A percentile compares a stretch with the other conserved stretches of the same genome.
phyloP scores from a whole-genome alignment of 2,888 invertebrate species.

The Rotaria sp. region DNA sequence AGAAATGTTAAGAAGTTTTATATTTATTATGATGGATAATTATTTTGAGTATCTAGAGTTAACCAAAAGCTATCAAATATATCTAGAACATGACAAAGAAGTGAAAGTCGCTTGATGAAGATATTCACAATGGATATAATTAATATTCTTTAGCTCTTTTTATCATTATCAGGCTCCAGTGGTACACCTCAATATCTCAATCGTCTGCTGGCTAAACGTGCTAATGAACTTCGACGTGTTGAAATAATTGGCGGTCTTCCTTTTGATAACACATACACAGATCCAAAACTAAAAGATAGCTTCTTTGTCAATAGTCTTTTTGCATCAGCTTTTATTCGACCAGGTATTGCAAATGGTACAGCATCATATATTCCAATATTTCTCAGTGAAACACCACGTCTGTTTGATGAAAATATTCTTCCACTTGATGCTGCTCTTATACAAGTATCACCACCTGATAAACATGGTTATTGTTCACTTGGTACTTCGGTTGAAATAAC shows the following conservation, averaged over 20 bases:
- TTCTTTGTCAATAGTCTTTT: constrained; percentile 78
- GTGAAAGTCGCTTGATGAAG: no score
- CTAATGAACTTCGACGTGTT: background rate
- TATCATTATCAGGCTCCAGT: background rate
- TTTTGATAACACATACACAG: background rate
- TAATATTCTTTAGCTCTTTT: background rate
- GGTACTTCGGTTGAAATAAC: constrained; percentile 89
- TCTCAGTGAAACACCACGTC: no score
- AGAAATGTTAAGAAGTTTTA: no score
- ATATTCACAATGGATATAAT: background rate
- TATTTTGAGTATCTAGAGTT: no score
- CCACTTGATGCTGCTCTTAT: no score
- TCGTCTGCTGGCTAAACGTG: background rate
- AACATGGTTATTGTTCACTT: constrained; percentile 81
- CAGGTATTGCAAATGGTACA: constrained; percentile 75
- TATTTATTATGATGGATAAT: no score
- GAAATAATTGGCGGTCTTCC: background rate
- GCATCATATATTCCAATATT: constrained; percentile 78
- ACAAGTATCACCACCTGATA: no score
- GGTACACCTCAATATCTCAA: background rate
- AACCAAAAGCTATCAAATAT: no score
- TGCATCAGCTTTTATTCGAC: constrained; percentile 82
- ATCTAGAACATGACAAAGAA: no score
- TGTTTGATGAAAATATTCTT: no score
- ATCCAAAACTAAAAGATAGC: constrained; percentile 56